A percentile compares a stretch with the other conserved stretches of the same genome.
phyloP scores from a whole-genome alignment of 2,797 vertebrate genomes.

The Sebastes wilsoni region DNA sequence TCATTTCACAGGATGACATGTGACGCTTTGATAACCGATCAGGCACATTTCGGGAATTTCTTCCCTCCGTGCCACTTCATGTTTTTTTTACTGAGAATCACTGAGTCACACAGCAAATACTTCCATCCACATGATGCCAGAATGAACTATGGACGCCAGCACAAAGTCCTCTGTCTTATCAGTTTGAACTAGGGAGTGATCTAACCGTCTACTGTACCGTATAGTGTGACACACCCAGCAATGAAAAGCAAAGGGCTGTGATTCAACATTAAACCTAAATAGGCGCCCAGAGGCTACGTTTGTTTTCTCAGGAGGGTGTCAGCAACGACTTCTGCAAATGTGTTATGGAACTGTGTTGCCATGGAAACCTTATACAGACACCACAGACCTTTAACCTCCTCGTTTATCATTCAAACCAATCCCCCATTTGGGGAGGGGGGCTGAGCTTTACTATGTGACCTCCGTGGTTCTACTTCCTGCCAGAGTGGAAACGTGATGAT shows the following conservation, averaged over 20 bases:
- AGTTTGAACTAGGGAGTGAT: constrained; percentile 16
- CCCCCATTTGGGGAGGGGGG: background rate
- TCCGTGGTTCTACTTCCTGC: constrained; percentile 19
- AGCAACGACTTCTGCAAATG: background rate
- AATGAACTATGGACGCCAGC: background rate
- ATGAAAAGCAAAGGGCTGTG: constrained; percentile 42
- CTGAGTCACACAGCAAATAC: constrained; percentile 7
- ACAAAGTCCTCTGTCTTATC: constrained; percentile 54
- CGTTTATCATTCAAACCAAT: constrained; percentile 21
- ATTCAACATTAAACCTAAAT: constrained; percentile 38
- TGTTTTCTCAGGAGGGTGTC: constrained; percentile 21
- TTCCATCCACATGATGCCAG: background rate
- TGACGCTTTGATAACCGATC: background rate
- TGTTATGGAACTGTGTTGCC: constrained; percentile 47
- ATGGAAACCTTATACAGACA: constrained; percentile 47
- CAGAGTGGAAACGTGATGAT: background rate
- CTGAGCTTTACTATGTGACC: background rate
- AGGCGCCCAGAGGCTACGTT: constrained; percentile 33
- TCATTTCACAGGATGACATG: background rate
- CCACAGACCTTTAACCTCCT: constrained; percentile 37
- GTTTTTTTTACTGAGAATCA: background rate
- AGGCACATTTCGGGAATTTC: background rate
- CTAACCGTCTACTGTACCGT: background rate
- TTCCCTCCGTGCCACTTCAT: background rate
- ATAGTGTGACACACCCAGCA: constrained; percentile 33